Evolutionary conservation across 1,140 invertebrate species (phyloP), one percentile per base, ranked within the genome.

Genomic region (Ostrea edulis): DNA sequence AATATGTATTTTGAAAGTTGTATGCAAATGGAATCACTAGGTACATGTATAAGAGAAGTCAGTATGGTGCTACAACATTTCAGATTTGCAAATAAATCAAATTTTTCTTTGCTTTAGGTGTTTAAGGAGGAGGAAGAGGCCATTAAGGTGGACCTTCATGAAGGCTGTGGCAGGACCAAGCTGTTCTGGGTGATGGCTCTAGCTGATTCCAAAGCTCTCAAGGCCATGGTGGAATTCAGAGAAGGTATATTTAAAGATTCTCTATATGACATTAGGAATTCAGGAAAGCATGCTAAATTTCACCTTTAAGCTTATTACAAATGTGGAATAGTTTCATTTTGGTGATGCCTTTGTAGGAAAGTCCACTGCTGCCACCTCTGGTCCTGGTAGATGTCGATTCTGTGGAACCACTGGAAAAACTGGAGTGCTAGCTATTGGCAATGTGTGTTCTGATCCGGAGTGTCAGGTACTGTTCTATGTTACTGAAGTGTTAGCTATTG

Each of bases 41-140:
- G 35, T 44, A n/a, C n/a, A n/a, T n/a, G n/a, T n/a, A 44, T 44
- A 44, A 44, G 35, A 44, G 5, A 44, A 44, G 1, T 44, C 35
- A 2, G 35, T 44, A 44, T 5, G 35, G 35, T 44, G 35, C 5
- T 44, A 44, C 35, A 44, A 44, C 35, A 44, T 44, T 44, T 44
- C 35, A 44, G 35, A n/a, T 44, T 44, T 44, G 35, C 35, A 44
- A n/a, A 44, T 44, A 5, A 44, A 44, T 44, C 35, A 44, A 44
- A 44, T 44, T 81, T 77, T 77, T 35, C 44, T 12, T 35, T 12
- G 4, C 52, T 89, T 53, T 90, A 96, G 95, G 97, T 98, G 0
- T 99, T 98, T 94, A 99, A 99, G 95, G 98, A 99, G 93, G 98
- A 99, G 93, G 98, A 99, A 94, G 98, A 98, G 93, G 97, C 98